These are phyloP conservation scores for Lithophane leautieri DNA, from an alignment of 2,888 invertebrate species.

Conservation along the genomic window DNA sequence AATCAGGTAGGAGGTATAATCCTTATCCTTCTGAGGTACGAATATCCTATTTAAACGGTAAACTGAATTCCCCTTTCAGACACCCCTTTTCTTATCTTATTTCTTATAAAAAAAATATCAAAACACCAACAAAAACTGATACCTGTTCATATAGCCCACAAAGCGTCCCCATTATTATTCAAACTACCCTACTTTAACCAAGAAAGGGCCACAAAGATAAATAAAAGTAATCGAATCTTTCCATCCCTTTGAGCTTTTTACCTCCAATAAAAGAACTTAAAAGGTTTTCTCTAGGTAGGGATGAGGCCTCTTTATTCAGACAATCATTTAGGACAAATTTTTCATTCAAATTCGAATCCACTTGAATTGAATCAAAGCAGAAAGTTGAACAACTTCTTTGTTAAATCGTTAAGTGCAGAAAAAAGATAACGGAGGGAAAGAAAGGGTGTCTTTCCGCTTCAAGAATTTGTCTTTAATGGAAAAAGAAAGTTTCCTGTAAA, in stretches of 20 bases:
- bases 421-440: constrained; percentile 23
- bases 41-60: background rate
- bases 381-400: constrained; percentile 59
- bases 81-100: background rate
- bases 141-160: constrained; percentile 26
- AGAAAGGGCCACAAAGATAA: constrained; percentile 58
- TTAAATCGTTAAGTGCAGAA: constrained; percentile 56
- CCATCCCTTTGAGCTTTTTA: constrained; percentile 56
- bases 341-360: constrained; percentile 51
- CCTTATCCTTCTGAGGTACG: background rate
- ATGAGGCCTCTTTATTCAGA: constrained; percentile 48
- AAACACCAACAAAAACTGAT: constrained; percentile 5
- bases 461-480: constrained; percentile 44
- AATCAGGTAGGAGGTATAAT: background rate
- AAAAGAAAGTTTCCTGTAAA: constrained; percentile 17
- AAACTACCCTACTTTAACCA: constrained; percentile 55
- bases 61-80: background rate
- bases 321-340: constrained; percentile 50
- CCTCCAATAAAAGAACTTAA: constrained; percentile 57
- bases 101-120: background rate
- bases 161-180: constrained; percentile 50
- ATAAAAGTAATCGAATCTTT: constrained; percentile 64
- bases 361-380: constrained; percentile 56
- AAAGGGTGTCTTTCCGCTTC: constrained; percentile 47
- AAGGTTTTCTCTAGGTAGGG: constrained; percentile 47